phyloP scores from a whole-genome alignment of 2,888 invertebrate species.

The Alsophila aescularia region DNA sequence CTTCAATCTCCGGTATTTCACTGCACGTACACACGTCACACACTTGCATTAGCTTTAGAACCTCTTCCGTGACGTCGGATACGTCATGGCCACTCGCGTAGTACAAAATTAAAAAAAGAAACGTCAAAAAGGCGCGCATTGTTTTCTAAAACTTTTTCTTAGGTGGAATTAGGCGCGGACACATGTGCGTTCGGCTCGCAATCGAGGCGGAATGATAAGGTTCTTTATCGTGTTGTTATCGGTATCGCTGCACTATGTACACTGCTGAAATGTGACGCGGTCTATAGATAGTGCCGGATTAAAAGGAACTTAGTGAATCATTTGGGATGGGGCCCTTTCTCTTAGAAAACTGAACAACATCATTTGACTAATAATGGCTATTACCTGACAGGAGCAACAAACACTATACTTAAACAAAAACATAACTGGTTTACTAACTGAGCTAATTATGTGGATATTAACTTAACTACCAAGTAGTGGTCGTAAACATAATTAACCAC shows the following conservation, averaged over 20 bases:
- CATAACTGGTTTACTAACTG: background rate
- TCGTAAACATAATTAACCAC: background rate
- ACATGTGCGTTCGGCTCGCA: constrained; percentile 60
- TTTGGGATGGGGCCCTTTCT: constrained; percentile 24
- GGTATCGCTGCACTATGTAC: constrained; percentile 65
- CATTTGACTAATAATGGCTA: background rate
- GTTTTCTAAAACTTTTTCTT: constrained; percentile 3
- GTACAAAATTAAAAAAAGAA: constrained; percentile 60
- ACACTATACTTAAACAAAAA: background rate
- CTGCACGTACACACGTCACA: constrained; percentile 77
- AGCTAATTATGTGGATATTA: no score
- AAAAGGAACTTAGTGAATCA: constrained; percentile 45
- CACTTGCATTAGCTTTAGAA: constrained; percentile 58
- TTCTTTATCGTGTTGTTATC: constrained; percentile 71
- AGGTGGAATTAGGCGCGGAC: constrained; percentile 31
- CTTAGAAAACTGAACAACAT: background rate
- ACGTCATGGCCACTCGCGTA: constrained; percentile 54
- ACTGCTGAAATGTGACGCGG: constrained; percentile 74
- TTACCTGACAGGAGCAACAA: background rate
- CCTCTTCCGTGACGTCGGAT: constrained; percentile 46
- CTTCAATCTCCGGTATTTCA: constrained; percentile 73
- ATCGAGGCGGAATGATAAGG: constrained; percentile 75
- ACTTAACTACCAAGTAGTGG: background rate
- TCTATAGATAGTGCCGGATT: constrained; percentile 50
- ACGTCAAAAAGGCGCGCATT: constrained; percentile 66